Evolutionary conservation across 2,113 vertebrate species (phyloP).

Genomic region (Colossoma macropomum): DNA sequence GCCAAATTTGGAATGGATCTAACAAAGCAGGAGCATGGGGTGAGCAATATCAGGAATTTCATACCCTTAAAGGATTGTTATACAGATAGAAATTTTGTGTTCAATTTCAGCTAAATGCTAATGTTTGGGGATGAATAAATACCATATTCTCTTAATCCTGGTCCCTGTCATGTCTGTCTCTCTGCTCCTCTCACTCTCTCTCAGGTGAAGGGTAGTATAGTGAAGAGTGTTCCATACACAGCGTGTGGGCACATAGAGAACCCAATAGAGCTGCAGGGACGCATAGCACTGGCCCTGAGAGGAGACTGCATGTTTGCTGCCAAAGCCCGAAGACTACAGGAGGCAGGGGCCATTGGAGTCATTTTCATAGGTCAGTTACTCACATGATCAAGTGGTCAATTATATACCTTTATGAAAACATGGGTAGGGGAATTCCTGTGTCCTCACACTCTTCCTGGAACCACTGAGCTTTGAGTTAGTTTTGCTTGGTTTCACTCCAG

Average conservation of each 20-base stretch:
- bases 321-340: constrained; percentile 80
- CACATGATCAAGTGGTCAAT: background rate
- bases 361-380: constrained; percentile 77
- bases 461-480: background rate
- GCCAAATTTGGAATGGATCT: constrained; percentile 84
- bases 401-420: background rate
- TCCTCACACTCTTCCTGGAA: background rate
- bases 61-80: background rate
- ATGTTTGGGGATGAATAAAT: no score
- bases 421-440: background rate
- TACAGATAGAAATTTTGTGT: background rate
- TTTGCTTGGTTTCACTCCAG: background rate
- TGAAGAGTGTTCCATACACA: constrained; percentile 74
- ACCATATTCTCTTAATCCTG: background rate
- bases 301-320: constrained; percentile 83
- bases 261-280: constrained; percentile 65
- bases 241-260: constrained; percentile 78
- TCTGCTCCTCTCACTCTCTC: background rate
- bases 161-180: background rate
- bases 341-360: constrained; percentile 76
- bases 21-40: constrained; percentile 80
- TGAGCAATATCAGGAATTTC: constrained; percentile 35
- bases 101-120: no score
- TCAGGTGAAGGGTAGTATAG: constrained; percentile 79
- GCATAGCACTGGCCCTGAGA: constrained; percentile 74